Conservation (phyloP, 2,797 vertebrate species). For the Chlorospingus semifuscus region DNA sequence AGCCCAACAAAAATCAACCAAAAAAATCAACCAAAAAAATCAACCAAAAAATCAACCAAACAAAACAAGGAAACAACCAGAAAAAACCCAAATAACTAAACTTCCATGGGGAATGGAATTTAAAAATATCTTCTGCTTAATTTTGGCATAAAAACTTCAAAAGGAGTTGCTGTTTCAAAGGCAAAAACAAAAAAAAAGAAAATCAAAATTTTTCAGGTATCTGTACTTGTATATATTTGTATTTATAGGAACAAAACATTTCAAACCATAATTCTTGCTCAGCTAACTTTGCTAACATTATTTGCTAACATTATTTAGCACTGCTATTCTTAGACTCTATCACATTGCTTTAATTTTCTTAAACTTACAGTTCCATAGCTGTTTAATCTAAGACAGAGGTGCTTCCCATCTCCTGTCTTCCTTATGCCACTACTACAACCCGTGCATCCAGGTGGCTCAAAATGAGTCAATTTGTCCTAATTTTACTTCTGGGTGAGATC, state of each 20-base stretch:
- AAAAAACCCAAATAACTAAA: background rate
- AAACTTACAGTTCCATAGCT: background rate
- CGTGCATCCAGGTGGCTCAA: background rate
- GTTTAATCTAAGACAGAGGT: background rate
- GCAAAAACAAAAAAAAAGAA: background rate
- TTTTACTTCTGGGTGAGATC: background rate
- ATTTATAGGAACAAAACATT: background rate
- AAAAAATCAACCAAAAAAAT: background rate
- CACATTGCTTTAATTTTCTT: background rate
- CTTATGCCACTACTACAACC: background rate
- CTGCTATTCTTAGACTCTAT: background rate
- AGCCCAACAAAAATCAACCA: rapidly evolving
- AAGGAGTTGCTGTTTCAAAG: background rate
- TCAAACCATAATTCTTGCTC: background rate
- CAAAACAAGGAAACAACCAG: background rate
- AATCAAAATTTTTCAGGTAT: background rate
- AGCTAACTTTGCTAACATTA: background rate
- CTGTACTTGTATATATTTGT: background rate
- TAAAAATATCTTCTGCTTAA: background rate
- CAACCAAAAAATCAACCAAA: rapidly evolving
- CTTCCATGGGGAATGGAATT: background rate
- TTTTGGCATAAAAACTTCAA: background rate
- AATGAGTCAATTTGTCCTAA: background rate
- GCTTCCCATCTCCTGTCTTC: background rate
- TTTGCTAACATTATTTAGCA: background rate